Evolutionary conservation across 2,797 vertebrate genomes (phyloP).

Genomic region (Onychomys torridus): DNA sequence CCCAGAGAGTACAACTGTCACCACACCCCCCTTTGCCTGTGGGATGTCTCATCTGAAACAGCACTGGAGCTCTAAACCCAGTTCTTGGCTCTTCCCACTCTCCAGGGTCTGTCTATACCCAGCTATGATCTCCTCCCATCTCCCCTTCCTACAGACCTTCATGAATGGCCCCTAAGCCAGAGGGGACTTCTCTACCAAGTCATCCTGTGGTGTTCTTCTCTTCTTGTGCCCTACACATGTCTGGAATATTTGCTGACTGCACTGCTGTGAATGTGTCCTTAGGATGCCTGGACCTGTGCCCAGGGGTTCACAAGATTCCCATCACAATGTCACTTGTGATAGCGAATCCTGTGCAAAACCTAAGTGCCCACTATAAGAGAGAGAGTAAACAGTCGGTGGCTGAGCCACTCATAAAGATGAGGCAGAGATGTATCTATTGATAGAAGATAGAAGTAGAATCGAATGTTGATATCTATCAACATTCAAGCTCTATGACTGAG

Average conservation of each 20-base stretch:
- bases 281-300: not conserved
- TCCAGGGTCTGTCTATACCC: too few relatives aligned
- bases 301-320: not conserved
- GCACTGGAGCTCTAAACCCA: not conserved
- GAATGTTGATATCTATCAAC: not conserved
- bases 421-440: not conserved
- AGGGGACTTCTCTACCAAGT: not conserved
- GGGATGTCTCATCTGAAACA: not conserved
- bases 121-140: not conserved
- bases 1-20: not conserved
- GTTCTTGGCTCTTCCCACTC: not conserved
- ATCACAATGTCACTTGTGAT: not conserved
- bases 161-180: not conserved
- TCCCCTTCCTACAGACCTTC: not conserved
- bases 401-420: not conserved
- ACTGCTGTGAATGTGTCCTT: conserved; percentile 3
- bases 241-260: not conserved
- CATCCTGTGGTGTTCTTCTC: not conserved
- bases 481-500: not conserved
- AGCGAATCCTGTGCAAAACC: not conserved
- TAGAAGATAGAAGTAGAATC: not conserved
- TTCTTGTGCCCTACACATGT: not conserved
- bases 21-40: not conserved
- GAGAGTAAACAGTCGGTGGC: not conserved
- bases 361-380: conserved; percentile 15